A percentile compares a stretch with the other conserved stretches of the same genome.
Evolutionary conservation across 2,797 vertebrate genomes (phyloP).

Genomic region (Eulemur rubriventer): DNA sequence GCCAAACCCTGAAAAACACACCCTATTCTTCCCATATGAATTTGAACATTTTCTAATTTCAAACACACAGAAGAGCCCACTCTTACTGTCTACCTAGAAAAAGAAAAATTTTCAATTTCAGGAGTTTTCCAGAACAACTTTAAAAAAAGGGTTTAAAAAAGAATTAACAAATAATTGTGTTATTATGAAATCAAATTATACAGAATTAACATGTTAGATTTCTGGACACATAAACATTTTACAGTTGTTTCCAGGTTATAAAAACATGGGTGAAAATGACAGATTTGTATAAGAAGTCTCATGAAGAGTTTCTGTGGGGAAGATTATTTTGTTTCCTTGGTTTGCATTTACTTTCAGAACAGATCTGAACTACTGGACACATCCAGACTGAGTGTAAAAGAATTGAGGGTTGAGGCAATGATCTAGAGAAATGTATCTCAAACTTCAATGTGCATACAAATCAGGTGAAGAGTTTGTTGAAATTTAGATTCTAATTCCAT

Average conservation of each 20-base stretch:
- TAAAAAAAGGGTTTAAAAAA: not conserved
- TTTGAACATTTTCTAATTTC: constrained; percentile 24
- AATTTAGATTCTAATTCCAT: not conserved
- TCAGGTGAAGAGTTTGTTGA: not conserved
- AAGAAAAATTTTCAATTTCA: not conserved
- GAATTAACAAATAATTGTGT: constrained; percentile 39
- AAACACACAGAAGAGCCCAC: not conserved
- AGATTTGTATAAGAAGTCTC: not conserved
- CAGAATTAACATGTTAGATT: constrained; percentile 50
- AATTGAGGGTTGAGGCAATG: not conserved
- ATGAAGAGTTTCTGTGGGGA: not conserved
- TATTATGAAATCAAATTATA: constrained; percentile 46
- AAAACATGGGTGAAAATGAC: constrained; percentile 30
- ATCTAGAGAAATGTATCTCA: not conserved
- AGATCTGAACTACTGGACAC: not conserved
- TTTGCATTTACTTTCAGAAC: not conserved
- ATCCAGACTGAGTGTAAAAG: not conserved
- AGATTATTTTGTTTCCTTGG: not conserved
- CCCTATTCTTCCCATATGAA: not conserved
- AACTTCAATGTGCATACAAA: not conserved
- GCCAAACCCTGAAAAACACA: not conserved
- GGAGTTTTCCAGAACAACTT: not conserved
- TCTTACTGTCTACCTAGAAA: not conserved
- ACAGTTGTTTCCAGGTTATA: constrained; percentile 47
- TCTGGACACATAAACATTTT: constrained; percentile 22